Percentiles rank a stretch among this genome's conserved stretches.
Evolutionary conservation across 2,113 vertebrate species (phyloP).

Genomic region (Tenebrosternarchus preto): DNA sequence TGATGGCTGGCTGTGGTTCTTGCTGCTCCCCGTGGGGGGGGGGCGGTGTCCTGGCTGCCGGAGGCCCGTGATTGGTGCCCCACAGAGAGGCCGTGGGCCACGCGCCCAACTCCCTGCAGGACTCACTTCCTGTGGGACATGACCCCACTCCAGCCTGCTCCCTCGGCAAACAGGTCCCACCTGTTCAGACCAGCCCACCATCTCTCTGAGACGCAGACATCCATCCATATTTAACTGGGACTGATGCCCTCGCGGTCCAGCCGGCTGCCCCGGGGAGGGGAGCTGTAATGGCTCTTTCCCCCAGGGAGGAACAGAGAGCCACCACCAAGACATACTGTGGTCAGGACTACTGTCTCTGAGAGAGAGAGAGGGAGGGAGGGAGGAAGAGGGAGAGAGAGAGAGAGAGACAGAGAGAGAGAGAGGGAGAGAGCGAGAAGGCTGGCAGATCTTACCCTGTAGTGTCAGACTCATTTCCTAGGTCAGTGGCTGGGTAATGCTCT

Average conservation of each 20-base stretch:
- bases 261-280: slow-evolving; percentile 27
- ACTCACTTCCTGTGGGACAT: slow-evolving; percentile 38
- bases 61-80: slow-evolving; percentile 11
- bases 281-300: slow-evolving; percentile 56
- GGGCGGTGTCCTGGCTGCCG: no score
- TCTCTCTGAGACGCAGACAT: slow-evolving; percentile 48
- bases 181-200: slow-evolving; percentile 38
- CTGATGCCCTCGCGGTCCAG: slow-evolving; percentile 52
- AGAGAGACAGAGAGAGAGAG: no score
- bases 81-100: slow-evolving; percentile 16
- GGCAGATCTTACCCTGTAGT: slow-evolving; percentile 72
- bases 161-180: slow-evolving; percentile 42
- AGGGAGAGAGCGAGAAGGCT: slow-evolving; percentile 39
- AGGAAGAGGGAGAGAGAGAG: slow-evolving; percentile 38
- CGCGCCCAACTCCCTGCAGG: slow-evolving; percentile 5
- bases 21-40: no score
- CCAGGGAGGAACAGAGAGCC: slow-evolving; percentile 43
- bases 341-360: slow-evolving; percentile 30
- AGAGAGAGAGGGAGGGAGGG: slow-evolving; percentile 19
- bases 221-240: slow-evolving; percentile 58
- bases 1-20: no score
- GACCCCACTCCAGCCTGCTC: slow-evolving; percentile 33
- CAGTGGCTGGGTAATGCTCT: slow-evolving; percentile 98
- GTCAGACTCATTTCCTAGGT: slow-evolving; percentile 92
- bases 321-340: slow-evolving; percentile 31